phyloP scores from a whole-genome alignment of 2,797 vertebrate genomes.

The Bovichtus diacanthus region DNA sequence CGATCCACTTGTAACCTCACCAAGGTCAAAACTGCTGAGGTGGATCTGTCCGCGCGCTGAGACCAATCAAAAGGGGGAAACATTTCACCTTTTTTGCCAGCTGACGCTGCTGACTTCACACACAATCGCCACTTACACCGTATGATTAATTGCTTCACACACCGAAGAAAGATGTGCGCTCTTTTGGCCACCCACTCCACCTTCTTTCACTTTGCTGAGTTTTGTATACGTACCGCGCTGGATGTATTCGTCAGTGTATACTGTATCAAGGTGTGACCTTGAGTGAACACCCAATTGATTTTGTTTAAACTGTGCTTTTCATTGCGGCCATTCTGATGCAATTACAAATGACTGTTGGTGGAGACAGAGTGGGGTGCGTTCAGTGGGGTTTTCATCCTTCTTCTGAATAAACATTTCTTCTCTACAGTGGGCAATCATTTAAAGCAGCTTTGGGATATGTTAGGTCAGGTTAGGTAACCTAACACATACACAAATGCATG shows the following conservation, averaged over 20 bases:
- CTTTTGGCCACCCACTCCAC: constrained; percentile 35
- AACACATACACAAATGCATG: too few species aligned
- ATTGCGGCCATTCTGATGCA: constrained; percentile 14
- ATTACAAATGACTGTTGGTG: constrained; percentile 19
- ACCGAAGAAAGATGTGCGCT: constrained; percentile 48
- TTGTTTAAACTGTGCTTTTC: constrained; percentile 27
- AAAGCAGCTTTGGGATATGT: background rate
- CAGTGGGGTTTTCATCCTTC: background rate
- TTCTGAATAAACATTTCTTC: constrained; percentile 1
- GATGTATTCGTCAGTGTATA: background rate
- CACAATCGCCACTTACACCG: constrained; percentile 29
- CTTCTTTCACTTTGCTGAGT: constrained; percentile 11
- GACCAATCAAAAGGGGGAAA: constrained; percentile 40
- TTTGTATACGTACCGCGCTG: constrained; percentile 4
- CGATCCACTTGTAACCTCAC: constrained; percentile 58
- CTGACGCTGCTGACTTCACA: constrained; percentile 35
- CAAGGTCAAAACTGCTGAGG: constrained; percentile 65
- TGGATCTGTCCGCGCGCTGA: constrained; percentile 38
- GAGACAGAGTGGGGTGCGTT: constrained; percentile 4
- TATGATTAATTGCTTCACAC: constrained; percentile 63
- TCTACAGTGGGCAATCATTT: background rate
- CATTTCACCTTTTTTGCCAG: constrained; percentile 29
- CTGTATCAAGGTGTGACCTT: constrained; percentile 32
- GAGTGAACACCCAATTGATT: constrained; percentile 12
- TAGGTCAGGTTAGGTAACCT: too few species aligned